A percentile compares a stretch with the other conserved stretches of the same genome.
These are phyloP conservation scores for Azemiops feae DNA, from an alignment of 2,113 vertebrate genomes.

Conservation along the genomic window DNA sequence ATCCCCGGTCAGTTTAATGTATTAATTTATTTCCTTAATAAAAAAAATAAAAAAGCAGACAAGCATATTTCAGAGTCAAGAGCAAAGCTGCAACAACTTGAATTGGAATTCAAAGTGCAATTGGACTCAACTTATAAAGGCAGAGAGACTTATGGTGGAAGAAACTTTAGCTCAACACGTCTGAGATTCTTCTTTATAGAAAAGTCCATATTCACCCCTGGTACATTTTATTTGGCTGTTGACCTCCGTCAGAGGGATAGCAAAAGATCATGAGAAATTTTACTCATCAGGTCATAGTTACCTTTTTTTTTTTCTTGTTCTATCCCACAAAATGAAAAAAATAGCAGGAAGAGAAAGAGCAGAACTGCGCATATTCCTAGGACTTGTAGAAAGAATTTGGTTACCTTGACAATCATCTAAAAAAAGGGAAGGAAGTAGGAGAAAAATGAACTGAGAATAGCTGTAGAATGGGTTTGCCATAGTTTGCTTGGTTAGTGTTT, in stretches of 20 bases:
- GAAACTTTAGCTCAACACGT: not conserved
- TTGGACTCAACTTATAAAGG: not conserved
- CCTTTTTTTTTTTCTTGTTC: not conserved
- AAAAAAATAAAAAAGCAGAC: not conserved
- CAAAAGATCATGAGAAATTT: not conserved
- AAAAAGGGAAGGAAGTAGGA: not conserved
- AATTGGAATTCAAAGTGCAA: not conserved
- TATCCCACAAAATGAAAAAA: not conserved
- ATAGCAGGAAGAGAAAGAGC: not conserved
- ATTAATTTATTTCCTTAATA: not conserved
- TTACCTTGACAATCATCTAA: not conserved
- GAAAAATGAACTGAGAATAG: not conserved
- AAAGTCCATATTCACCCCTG: not conserved
- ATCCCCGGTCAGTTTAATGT: not conserved
- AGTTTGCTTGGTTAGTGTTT: not conserved
- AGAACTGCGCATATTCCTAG: not conserved
- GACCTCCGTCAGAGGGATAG: not conserved
- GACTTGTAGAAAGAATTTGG: not conserved
- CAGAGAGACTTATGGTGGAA: not conserved
- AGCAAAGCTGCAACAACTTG: not conserved
- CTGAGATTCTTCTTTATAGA: not conserved
- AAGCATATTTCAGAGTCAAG: not conserved
- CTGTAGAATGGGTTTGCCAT: not conserved
- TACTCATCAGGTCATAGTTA: not conserved
- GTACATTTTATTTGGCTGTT: not conserved